Base-by-base conservation (phyloP, 2,888 invertebrate species). In the Eilema depressum region DNA sequence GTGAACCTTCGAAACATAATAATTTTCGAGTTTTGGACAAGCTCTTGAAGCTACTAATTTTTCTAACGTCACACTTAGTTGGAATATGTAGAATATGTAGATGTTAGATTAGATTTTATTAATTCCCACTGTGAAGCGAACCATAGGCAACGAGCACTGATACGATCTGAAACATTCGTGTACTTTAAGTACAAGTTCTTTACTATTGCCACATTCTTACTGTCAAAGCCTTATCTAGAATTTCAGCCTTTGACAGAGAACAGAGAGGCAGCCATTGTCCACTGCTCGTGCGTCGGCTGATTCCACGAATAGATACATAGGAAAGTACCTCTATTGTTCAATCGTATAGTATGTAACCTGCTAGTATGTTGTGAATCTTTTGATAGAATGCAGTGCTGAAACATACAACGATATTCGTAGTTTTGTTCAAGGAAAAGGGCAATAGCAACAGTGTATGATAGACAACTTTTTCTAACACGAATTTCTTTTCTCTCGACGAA, bases 261-360 rank as follows among this genome's bases (percentile, higher is more conserved):
- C 81, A 75, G 72, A 74, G 78, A 78, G 53, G 64, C 81, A 60
- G 10, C 28, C 74, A 80, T 77, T 80, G 78, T 82, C 73, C 75
- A 67, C 64, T 63, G 33, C 30, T 53, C 53, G 53, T 53, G 59
- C 68, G 78, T 60, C 65, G 25, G 67, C 65, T 63, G 77, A 80
- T 80, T 62, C 71, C 66, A 69, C 71, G 77, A 69, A 70, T 68
- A 72, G 74, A 79, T 79, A 71, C 59, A n/a, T 65, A 65, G 56
- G 71, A 77, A 71, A 77, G 71, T 74, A 53, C 64, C 62, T 59
- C 68, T 37, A 79, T 76, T 76, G 74, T 79, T 66, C 41, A 41
- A 37, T 5, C 3, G 37, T 37, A 47, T 20, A 20, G 53, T 53
- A n/a, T 20, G 10, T 8, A 53, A 3, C 33, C 33, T 11, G 53